Base-by-base conservation (phyloP, 2,797 vertebrate species). In the Rhabdophis nuchalis region DNA sequence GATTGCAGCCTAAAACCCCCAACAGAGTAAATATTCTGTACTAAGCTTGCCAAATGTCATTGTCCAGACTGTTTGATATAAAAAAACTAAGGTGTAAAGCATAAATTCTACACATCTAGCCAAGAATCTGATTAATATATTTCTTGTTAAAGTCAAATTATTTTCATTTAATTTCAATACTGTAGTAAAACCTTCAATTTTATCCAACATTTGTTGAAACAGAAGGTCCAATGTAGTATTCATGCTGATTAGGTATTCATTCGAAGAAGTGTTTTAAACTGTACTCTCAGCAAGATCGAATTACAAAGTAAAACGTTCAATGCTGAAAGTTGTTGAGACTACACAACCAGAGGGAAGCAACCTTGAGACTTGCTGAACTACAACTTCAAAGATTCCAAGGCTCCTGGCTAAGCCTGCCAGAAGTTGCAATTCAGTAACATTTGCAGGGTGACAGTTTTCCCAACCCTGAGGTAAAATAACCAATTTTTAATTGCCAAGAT, bases 221-320 rank as follows among this genome's bases (percentile, higher is more conserved):
- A 97, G 92, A 96, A 94, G 93, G 96, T 90, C 64, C 95, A 94
- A 91, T 93, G 96, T 95, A 95, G 91, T 53, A 72, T 96, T 95
- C 92, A 95, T 91, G 77, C 96, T 41, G n/a, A 91, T 94, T 87
- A 90, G 82, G 18, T 5, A 61, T 92, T 32, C 86, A 91, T 93
- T 96, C 90, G 92, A 89, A 95, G 89, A 91, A 96, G 96, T 85
- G 96, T 72, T 87, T 16, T 90, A 93, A 93, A 96, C 94, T 96
- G 94, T 96, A 97, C 57, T 88, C 87, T 93, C 36, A 87, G 94
- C 96, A 96, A 85, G 94, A 92, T 57, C 41, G 90, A 95, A 91
- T 90, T 91, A 96, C 82, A 96, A 87, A 96, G 94, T 86, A 95
- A 95, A 90, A 72, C 60, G 77, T 93, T 95, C 96, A 96, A 94